These are phyloP conservation scores for Meleagris gallopavo DNA, from an alignment of 2,113 vertebrate genomes.

Conservation along the genomic window DNA sequence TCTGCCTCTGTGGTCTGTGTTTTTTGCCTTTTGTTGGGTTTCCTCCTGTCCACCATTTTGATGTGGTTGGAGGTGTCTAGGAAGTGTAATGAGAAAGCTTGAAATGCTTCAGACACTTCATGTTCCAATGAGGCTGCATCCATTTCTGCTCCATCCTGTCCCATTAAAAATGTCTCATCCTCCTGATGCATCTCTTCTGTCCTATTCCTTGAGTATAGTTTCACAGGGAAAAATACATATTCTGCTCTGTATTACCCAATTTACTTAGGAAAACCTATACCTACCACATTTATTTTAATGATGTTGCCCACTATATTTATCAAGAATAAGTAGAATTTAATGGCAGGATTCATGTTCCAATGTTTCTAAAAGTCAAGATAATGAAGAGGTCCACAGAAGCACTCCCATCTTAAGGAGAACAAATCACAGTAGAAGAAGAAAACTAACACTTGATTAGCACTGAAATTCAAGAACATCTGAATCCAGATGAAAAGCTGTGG, in stretches of 20 bases:
- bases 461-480: constrained; percentile 29
- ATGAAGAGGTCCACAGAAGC: neutral
- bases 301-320: neutral
- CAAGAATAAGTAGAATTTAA: neutral
- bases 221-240: neutral
- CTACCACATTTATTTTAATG: neutral
- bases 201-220: neutral
- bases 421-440: neutral
- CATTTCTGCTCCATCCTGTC: neutral
- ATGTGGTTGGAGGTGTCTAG: neutral
- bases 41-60: neutral
- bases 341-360: neutral
- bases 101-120: neutral
- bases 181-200: neutral
- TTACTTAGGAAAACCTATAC: neutral
- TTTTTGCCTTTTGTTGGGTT: neutral
- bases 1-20: neutral
- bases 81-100: neutral
- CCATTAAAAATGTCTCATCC: neutral
- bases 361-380: neutral
- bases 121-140: neutral
- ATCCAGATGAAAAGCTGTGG: constrained; percentile 20
- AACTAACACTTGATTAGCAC: neutral
- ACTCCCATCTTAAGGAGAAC: neutral
- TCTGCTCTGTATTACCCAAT: neutral